Conservation (phyloP, 2,888 invertebrate genomes). For the Calliopum simillimum region DNA sequence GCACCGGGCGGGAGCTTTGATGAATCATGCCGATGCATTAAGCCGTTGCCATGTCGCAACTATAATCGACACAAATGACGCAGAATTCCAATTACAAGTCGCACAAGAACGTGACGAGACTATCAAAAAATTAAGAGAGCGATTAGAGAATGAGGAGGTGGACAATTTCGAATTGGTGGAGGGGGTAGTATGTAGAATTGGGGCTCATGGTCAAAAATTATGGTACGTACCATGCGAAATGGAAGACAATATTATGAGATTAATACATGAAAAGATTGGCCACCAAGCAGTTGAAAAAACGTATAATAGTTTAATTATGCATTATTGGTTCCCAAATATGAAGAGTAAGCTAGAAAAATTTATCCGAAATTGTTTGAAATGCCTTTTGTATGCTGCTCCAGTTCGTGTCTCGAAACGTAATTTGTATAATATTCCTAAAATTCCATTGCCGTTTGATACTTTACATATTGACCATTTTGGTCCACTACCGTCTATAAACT, state of each 20-base stretch:
- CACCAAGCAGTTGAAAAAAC: no score
- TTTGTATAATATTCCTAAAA: no score
- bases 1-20: no score
- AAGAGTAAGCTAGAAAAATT: neutral
- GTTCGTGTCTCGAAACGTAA: slow-evolving; percentile 15
- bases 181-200: slow-evolving; percentile 25
- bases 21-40: no score
- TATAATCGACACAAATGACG: no score
- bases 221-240: slow-evolving; percentile 17
- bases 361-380: neutral
- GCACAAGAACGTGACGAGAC: slow-evolving; percentile 19
- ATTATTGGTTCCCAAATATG: slow-evolving; percentile 31
- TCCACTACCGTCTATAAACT: no score
- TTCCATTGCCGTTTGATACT: no score
- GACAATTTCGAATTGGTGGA: slow-evolving; percentile 16
- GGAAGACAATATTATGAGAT: slow-evolving; percentile 22
- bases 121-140: neutral
- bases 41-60: no score
- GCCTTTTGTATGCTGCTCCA: neutral
- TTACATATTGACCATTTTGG: no score
- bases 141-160: slow-evolving; percentile 12
- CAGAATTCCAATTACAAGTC: no score
- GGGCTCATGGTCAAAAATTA: neutral
- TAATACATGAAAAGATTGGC: slow-evolving; percentile 21
- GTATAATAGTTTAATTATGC: slow-evolving; percentile 9